Evolutionary conservation across 2,797 vertebrate genomes (phyloP).

Genomic region (Scyliorhinus canicula): DNA sequence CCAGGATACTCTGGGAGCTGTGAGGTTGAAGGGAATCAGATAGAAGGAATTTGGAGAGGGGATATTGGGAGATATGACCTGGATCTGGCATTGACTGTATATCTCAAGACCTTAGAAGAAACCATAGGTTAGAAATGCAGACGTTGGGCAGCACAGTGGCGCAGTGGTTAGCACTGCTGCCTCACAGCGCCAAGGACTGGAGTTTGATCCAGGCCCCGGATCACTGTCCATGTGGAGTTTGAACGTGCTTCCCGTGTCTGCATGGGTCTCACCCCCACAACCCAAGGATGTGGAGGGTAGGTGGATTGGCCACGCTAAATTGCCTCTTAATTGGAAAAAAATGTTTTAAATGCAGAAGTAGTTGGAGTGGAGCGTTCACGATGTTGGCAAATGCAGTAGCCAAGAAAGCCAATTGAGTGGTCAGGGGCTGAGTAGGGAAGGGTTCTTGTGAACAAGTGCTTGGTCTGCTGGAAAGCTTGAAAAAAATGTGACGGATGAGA

Average conservation of each 20-base stretch:
- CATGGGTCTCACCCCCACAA: too few species aligned
- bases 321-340: too few species aligned
- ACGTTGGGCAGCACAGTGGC: too few species aligned
- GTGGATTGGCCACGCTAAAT: too few species aligned
- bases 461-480: not conserved
- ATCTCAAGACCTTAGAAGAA: not conserved
- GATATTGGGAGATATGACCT: not conserved
- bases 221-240: too few species aligned
- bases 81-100: not conserved
- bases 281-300: too few species aligned
- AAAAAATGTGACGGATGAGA: not conserved
- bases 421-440: not conserved
- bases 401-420: not conserved
- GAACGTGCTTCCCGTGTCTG: too few species aligned
- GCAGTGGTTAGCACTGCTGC: too few species aligned
- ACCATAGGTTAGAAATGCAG: not conserved
- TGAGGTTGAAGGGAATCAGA: not conserved
- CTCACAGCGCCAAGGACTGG: too few species aligned
- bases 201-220: too few species aligned
- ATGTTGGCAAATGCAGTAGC: not conserved
- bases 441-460: not conserved
- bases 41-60: not conserved
- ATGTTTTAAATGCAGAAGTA: too few species aligned
- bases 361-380: not conserved
- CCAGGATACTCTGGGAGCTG: not conserved